Evolutionary conservation across 2,888 invertebrate species (phyloP).

Genomic region (Ptychoptera contaminata): DNA sequence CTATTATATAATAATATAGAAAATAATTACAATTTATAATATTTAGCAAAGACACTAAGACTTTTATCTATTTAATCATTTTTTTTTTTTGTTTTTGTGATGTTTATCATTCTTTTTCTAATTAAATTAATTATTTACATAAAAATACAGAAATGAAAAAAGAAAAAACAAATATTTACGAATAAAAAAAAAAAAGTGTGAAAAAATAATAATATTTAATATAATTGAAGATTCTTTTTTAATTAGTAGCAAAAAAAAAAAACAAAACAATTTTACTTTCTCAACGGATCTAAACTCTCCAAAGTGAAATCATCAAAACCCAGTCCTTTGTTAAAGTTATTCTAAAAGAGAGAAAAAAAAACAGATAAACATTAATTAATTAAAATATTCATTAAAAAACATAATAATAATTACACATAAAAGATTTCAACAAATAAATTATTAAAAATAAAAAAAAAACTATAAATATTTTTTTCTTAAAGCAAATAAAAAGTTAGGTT

Average conservation of each 20-base stretch:
- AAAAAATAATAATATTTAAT: not conserved
- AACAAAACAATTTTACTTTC: conserved; percentile 48
- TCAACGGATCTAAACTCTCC: conserved; percentile 84
- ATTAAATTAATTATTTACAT: no score
- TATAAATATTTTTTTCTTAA: not conserved
- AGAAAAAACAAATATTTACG: no score
- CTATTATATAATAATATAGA: no score
- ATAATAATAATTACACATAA: conserved; percentile 3
- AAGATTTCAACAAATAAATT: not conserved
- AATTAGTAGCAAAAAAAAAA: no score
- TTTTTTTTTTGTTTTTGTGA: no score
- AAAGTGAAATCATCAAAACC: conserved; percentile 73
- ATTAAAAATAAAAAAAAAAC: not conserved
- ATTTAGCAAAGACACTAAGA: no score
- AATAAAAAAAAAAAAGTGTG: not conserved
- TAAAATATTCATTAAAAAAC: conserved; percentile 1
- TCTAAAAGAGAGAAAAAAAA: conserved; percentile 41
- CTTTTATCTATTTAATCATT: no score
- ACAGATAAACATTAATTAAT: conserved; percentile 12
- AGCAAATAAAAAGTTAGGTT: conserved; percentile 1
- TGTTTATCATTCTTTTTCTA: no score
- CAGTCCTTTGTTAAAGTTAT: conserved; percentile 55
- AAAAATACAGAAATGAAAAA: no score
- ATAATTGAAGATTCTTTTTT: conserved; percentile 20
- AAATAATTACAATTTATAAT: no score